A percentile compares a stretch with the other conserved stretches of the same genome.
Evolutionary conservation across 1,140 invertebrate genomes (phyloP).

Genomic region (Pteromalus puparum): DNA sequence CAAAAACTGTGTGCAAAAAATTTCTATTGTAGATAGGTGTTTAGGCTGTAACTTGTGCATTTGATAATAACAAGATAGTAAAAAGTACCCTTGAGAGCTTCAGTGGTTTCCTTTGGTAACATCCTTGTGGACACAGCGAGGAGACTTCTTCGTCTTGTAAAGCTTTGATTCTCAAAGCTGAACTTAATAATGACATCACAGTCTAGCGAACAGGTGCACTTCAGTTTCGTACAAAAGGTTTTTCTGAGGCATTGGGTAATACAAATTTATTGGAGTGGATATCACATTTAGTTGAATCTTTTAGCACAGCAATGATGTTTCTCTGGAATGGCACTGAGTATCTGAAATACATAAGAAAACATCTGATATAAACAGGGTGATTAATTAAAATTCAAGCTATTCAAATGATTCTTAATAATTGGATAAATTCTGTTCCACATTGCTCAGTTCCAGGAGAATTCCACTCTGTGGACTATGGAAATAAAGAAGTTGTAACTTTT

Average conservation of each 20-base stretch:
- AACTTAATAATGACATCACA: conserved; percentile 51
- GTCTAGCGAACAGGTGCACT: conserved; percentile 7
- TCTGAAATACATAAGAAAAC: conserved; percentile 26
- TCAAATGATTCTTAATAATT: background rate
- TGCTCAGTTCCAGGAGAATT: background rate
- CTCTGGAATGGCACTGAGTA: conserved; percentile 46
- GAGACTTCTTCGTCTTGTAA: conserved; percentile 28
- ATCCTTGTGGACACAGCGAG: conserved; percentile 20
- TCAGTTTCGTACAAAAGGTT: conserved; percentile 31
- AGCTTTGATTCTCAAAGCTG: conserved; percentile 21
- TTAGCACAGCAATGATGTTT: conserved; percentile 26
- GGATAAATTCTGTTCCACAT: background rate
- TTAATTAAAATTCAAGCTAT: background rate
- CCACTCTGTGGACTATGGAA: background rate
- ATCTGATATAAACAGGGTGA: background rate
- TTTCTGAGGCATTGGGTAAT: conserved; percentile 33
- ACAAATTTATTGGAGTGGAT: conserved; percentile 44
- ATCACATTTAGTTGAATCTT: conserved; percentile 41
- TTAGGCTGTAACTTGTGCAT: background rate
- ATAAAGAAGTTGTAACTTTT: background rate
- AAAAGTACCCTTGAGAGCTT: conserved; percentile 34
- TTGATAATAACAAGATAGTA: background rate
- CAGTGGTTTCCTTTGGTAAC: conserved; percentile 45
- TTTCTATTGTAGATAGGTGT: background rate
- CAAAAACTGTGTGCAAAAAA: conserved; percentile 15